A percentile compares a stretch with the other conserved stretches of the same genome.
These are phyloP conservation scores for Sarcophaga peregrina DNA, from an alignment of 1,140 invertebrate species.

Conservation along the genomic window DNA sequence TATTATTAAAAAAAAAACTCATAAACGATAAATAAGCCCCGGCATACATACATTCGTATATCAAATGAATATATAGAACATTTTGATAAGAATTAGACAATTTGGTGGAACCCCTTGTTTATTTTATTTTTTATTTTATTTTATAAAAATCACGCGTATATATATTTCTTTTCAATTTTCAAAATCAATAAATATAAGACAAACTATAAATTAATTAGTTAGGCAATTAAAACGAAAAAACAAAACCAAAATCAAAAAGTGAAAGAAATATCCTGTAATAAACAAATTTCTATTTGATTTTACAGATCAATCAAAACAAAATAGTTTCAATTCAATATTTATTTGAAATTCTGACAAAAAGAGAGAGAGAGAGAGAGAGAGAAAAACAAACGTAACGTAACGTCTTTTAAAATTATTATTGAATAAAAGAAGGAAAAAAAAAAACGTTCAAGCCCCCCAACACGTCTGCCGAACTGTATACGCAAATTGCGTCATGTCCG, in stretches of 20 bases:
- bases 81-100: not conserved
- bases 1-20: constrained; percentile 2
- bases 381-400: no score
- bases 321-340: no score
- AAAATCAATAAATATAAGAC: no score
- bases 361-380: no score
- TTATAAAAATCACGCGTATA: not conserved
- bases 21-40: constrained; percentile 1
- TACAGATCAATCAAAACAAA: no score
- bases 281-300: no score
- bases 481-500: constrained; percentile 36
- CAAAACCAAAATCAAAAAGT: no score
- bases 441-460: not conserved
- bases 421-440: not conserved
- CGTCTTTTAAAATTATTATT: no score
- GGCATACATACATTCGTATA: not conserved
- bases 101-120: not conserved
- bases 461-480: not conserved
- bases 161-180: not conserved
- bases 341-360: no score
- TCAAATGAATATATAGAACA: not conserved
- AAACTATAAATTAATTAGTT: no score
- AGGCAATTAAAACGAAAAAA: no score
- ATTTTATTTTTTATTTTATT: not conserved
- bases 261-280: no score